These are phyloP conservation scores for Drosophila bocki DNA, from an alignment of 1,140 invertebrate species.

Conservation along the genomic window DNA sequence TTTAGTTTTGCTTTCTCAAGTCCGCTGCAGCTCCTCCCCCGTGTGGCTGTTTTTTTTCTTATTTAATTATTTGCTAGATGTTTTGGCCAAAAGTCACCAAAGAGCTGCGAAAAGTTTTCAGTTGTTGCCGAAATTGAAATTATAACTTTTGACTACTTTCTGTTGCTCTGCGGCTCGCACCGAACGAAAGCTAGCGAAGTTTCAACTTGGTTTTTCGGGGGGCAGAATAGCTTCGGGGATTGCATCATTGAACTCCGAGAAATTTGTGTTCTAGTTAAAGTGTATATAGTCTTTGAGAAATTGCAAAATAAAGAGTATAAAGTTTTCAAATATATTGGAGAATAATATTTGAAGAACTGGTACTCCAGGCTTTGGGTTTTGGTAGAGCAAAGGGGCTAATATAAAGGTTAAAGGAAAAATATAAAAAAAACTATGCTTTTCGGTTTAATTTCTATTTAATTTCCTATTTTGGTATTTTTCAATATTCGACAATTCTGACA, in stretches of 20 bases:
- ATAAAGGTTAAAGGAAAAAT: too few relatives aligned
- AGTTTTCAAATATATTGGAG: constrained; percentile 1
- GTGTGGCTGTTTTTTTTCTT: constrained; percentile 40
- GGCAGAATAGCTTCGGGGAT: background rate
- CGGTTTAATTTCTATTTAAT: background rate
- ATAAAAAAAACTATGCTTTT: too few relatives aligned
- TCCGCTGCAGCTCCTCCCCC: constrained; percentile 6
- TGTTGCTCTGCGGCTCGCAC: constrained; percentile 22
- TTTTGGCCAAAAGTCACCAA: constrained; percentile 56
- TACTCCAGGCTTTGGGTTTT: background rate
- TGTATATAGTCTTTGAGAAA: constrained; percentile 4
- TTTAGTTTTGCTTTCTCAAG: constrained; percentile 53
- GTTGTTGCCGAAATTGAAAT: constrained; percentile 69
- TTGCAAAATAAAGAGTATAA: constrained; percentile 1
- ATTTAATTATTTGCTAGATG: constrained; percentile 71
- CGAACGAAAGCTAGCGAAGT: constrained; percentile 7
- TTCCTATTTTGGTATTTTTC: constrained; percentile 29
- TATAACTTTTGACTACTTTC: constrained; percentile 64
- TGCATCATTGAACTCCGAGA: constrained; percentile 10
- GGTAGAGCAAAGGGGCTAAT: background rate
- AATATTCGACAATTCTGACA: background rate
- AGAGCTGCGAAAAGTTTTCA: constrained; percentile 57
- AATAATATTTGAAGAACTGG: background rate
- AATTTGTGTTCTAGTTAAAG: constrained; percentile 7
- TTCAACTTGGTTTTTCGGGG: constrained; percentile 9